Conservation (phyloP, 2,797 vertebrate species). For the Euphonia xanthogaster region DNA sequence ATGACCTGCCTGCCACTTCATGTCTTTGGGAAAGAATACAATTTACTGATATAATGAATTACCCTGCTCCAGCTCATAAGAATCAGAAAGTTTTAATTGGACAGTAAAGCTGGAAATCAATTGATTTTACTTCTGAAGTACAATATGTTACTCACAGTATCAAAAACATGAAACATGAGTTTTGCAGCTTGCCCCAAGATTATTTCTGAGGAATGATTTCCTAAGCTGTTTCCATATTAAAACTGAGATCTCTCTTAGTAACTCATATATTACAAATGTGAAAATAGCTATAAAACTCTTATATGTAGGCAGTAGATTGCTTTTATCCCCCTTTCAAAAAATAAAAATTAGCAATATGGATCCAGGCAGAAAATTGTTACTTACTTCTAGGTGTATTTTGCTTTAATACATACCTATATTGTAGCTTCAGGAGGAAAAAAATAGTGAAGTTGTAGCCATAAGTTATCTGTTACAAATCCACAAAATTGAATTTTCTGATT, state of each 20-base stretch:
- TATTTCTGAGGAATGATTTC: not conserved
- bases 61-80: not conserved
- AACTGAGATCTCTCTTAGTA: slow-evolving; percentile 12
- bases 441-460: not conserved
- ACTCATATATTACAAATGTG: not conserved
- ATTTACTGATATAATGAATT: not conserved
- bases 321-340: not conserved
- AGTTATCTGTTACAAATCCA: not conserved
- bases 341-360: not conserved
- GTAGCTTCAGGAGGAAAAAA: not conserved
- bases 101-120: not conserved
- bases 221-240: not conserved
- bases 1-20: not conserved
- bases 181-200: slow-evolving; percentile 1
- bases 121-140: not conserved
- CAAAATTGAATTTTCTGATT: not conserved
- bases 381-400: not conserved
- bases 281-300: slow-evolving; percentile 5
- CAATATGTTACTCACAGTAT: not conserved
- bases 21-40: not conserved
- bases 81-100: not conserved
- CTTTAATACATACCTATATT: not conserved
- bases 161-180: not conserved
- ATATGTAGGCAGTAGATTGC: not conserved
- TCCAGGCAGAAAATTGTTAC: not conserved